Conservation (phyloP, 2,888 invertebrate species). For the Carpatolechia fugitivella region DNA sequence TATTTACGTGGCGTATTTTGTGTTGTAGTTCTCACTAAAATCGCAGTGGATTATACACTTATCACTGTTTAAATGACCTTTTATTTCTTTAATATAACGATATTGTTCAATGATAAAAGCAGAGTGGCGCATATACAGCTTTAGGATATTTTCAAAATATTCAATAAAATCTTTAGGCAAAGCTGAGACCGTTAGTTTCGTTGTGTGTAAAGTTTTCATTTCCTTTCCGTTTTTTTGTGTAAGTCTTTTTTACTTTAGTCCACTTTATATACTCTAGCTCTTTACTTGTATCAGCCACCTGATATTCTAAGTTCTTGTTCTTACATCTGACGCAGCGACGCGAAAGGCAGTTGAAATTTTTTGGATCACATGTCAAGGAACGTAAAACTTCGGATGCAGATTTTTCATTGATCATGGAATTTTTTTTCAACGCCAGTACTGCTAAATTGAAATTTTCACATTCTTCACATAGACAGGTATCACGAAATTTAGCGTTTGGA, state of each 20-base stretch:
- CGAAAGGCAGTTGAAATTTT: no score
- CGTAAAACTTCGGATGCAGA: no score
- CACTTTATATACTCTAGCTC: neutral
- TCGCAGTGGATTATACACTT: neutral
- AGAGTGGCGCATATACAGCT: neutral
- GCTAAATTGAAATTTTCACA: no score
- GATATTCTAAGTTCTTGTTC: no score
- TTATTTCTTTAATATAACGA: neutral
- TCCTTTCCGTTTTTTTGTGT: neutral
- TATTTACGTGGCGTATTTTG: slow-evolving; percentile 11
- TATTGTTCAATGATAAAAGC: neutral
- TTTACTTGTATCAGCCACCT: no score
- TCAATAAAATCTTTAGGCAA: neutral
- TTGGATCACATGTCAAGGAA: no score
- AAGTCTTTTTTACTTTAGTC: neutral
- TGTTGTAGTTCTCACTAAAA: slow-evolving; percentile 17
- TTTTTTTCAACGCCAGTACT: no score
- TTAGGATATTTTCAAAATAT: neutral
- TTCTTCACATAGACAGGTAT: no score
- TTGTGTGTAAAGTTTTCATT: neutral
- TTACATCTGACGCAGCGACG: no score
- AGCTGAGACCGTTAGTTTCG: neutral
- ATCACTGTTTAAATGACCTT: neutral
- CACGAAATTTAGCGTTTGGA: no score
- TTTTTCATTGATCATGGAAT: no score